Conservation (phyloP, 2,113 vertebrate species). For the Chaenocephalus aceratus region DNA sequence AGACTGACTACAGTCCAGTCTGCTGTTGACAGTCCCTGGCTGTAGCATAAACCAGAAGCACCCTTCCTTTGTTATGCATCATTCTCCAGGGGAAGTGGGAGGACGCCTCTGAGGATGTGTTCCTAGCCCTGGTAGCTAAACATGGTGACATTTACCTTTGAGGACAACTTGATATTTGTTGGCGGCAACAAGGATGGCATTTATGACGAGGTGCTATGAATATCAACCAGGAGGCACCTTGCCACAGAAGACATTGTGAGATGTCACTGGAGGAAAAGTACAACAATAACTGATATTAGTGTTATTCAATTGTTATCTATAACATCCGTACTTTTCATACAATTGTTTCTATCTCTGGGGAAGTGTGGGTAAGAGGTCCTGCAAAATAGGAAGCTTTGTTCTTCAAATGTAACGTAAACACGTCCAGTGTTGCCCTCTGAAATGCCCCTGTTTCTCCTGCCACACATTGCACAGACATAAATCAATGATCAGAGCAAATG, state of each 20-base stretch:
- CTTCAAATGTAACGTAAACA: no score
- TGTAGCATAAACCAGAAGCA: neutral
- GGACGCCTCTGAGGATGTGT: neutral
- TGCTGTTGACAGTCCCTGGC: neutral
- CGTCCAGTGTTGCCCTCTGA: neutral
- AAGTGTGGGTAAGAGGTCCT: no score
- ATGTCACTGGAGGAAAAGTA: no score
- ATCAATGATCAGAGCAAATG: neutral
- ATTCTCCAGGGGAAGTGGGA: neutral
- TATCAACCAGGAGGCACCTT: neutral
- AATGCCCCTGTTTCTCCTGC: neutral
- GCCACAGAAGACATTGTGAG: neutral
- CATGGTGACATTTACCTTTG: neutral
- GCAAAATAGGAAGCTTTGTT: no score
- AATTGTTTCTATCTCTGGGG: no score
- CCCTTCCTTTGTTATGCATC: neutral
- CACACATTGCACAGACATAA: neutral
- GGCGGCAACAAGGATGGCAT: neutral
- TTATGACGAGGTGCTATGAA: neutral
- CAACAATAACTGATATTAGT: no score
- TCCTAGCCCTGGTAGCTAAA: slow-evolving; percentile 3
- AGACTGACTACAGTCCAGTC: neutral
- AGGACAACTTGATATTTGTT: neutral
- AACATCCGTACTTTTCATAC: no score
- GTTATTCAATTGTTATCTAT: no score